Percentiles rank a stretch among this genome's conserved stretches.
Conservation (phyloP, 2,113 vertebrate genomes). For the Myotis lucifugus region DNA sequence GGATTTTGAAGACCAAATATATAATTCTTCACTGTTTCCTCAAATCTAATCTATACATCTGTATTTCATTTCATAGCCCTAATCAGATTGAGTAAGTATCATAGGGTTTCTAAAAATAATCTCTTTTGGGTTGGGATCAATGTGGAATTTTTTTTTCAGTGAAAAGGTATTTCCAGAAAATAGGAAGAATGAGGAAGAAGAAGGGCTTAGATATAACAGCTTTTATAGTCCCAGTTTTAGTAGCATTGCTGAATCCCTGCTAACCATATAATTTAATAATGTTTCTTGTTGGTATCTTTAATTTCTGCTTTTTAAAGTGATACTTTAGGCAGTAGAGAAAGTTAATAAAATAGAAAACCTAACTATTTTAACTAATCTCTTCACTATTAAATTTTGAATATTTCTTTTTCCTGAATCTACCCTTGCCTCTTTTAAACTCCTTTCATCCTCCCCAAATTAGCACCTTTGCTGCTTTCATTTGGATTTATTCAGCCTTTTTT, state of each 20-base stretch:
- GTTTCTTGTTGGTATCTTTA: constrained; percentile 49
- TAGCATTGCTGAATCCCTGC: background rate
- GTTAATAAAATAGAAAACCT: constrained; percentile 52
- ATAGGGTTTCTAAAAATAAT: constrained; percentile 35
- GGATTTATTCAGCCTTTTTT: constrained; percentile 58
- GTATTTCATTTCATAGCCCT: background rate
- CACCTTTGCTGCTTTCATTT: constrained; percentile 10
- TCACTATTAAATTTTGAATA: constrained; percentile 25
- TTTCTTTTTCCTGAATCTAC: constrained; percentile 23
- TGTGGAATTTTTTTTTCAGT: constrained; percentile 17
- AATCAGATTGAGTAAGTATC: background rate
- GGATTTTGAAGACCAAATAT: constrained; percentile 53
- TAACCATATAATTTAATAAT: constrained; percentile 63
- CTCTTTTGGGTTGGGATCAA: background rate
- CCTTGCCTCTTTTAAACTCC: constrained; percentile 42
- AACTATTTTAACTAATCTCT: constrained; percentile 43
- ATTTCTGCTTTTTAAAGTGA: constrained; percentile 54
- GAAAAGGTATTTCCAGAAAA: constrained; percentile 54
- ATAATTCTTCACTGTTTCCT: constrained; percentile 14
- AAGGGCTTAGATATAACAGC: background rate
- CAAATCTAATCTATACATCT: background rate
- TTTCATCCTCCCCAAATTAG: constrained; percentile 40
- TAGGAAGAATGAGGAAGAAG: background rate
- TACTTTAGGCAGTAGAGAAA: constrained; percentile 31
- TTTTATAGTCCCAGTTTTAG: constrained; percentile 52